Conservation (phyloP, 1,140 invertebrate genomes). For the Mamestra configurata region DNA sequence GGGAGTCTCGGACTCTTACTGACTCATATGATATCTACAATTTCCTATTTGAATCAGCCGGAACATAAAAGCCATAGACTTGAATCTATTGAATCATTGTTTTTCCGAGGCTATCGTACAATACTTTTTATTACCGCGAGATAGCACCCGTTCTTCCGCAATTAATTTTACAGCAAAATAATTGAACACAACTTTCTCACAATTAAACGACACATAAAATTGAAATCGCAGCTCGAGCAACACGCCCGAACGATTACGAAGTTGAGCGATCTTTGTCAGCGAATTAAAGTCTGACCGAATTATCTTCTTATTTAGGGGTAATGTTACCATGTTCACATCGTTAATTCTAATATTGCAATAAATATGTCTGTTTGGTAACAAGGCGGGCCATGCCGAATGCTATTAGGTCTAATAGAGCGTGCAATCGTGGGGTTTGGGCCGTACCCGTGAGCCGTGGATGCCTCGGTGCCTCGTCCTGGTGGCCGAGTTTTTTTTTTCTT, state of each 20-base stretch:
- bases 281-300: constrained; percentile 87
- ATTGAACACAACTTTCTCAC: constrained; percentile 73
- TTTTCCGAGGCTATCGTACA: background rate
- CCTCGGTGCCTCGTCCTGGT: constrained; percentile 14
- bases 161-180: constrained; percentile 74
- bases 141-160: constrained; percentile 17
- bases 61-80: no score
- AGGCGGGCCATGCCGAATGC: constrained; percentile 73
- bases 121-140: background rate
- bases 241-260: constrained; percentile 79
- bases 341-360: constrained; percentile 85
- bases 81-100: no score
- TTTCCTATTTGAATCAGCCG: no score
- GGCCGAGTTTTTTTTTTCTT: constrained; percentile 64
- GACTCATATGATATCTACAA: no score
- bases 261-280: constrained; percentile 82
- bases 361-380: constrained; percentile 85
- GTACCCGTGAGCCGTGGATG: constrained; percentile 21
- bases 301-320: constrained; percentile 67
- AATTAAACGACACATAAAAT: constrained; percentile 81
- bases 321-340: constrained; percentile 78
- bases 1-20: background rate
- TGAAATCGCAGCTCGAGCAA: constrained; percentile 73
- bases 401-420: constrained; percentile 74
- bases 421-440: constrained; percentile 64